Conservation (phyloP, 2,113 vertebrate genomes). For the Sardina pilchardus region DNA sequence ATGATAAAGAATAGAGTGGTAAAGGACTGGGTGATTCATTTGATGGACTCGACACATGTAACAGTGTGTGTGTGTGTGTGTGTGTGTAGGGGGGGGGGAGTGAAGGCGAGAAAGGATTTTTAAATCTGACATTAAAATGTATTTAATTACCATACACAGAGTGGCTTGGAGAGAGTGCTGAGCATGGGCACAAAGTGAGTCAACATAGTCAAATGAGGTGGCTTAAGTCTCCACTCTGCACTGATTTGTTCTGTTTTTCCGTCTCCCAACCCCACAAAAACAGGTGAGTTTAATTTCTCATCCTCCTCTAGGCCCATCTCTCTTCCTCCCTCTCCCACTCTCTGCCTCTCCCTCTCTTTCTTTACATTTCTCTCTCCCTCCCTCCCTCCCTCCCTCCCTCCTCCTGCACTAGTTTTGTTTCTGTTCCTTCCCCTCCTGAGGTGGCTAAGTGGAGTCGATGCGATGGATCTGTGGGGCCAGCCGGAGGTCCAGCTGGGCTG, state of each 20-base stretch:
- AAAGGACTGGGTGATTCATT: neutral
- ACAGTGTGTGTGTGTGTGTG: neutral
- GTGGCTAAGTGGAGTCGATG: slow-evolving; percentile 30
- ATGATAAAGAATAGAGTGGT: neutral
- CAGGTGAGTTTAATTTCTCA: neutral
- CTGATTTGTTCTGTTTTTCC: neutral
- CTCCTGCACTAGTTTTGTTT: neutral
- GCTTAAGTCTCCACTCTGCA: neutral
- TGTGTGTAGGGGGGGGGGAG: neutral
- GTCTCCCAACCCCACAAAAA: neutral
- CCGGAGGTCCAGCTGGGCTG: slow-evolving; percentile 33
- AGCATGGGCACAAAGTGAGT: neutral
- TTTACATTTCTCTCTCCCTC: neutral
- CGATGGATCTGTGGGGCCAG: slow-evolving; percentile 38
- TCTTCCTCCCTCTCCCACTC: neutral
- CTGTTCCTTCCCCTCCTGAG: slow-evolving; percentile 11
- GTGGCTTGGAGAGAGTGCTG: neutral
- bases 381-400: neutral
- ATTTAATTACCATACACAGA: neutral
- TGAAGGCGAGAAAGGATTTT: too few relatives aligned
- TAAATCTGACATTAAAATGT: slow-evolving; percentile 13
- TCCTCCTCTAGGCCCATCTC: neutral
- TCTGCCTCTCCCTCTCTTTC: neutral
- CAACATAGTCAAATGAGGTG: neutral
- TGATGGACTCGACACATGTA: neutral